phyloP scores from a whole-genome alignment of 2,113 vertebrate genomes.

The Platichthys flesus region DNA sequence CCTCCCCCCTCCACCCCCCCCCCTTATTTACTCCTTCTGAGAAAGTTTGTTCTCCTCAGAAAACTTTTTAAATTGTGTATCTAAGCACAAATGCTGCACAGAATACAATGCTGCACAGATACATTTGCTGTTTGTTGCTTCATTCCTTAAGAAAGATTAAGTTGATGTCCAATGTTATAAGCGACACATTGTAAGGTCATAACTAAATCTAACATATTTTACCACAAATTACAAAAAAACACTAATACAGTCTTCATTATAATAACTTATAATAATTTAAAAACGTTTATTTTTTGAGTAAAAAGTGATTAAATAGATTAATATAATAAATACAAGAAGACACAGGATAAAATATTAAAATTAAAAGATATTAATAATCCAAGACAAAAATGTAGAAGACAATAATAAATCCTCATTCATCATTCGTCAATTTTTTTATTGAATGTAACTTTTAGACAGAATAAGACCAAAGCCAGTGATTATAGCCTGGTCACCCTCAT shows the following conservation, averaged over 20 bases:
- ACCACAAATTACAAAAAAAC: not conserved
- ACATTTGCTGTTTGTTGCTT: not conserved
- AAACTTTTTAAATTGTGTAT: not conserved
- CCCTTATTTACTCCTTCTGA: not conserved
- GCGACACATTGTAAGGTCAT: not conserved
- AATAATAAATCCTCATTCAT: not conserved
- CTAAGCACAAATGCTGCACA: not conserved
- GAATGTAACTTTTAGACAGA: not conserved
- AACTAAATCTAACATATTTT: not conserved
- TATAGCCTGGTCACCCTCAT: not conserved
- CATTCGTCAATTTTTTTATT: not conserved
- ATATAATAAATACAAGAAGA: no score
- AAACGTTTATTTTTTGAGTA: no score
- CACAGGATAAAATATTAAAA: no score
- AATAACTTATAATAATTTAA: no score
- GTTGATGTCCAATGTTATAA: no score
- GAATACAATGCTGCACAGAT: not conserved
- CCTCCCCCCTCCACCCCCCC: not conserved
- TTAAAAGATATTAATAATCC: no score
- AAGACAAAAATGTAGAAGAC: no score
- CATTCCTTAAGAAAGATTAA: not conserved
- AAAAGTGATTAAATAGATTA: no score
- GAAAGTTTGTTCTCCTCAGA: constrained; percentile 13
- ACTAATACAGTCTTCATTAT: no score
- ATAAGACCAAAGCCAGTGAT: not conserved